Percentiles rank a stretch among this genome's conserved stretches.
Conservation (phyloP, 2,797 vertebrate species). For the Poecilia wingei region DNA sequence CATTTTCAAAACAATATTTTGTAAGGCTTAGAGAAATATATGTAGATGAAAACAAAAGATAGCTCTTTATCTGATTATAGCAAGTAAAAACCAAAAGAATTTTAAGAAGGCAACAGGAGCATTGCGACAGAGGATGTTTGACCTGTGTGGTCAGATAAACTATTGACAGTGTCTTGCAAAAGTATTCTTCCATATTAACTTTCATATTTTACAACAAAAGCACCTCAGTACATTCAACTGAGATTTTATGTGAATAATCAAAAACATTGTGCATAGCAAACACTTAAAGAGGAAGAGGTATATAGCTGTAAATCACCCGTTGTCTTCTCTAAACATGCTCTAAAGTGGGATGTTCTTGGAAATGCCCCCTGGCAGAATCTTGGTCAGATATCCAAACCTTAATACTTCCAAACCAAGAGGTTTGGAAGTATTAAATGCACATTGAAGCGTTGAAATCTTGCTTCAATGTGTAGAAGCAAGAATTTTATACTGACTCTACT, state of each 20-base stretch:
- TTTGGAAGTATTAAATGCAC: too few species aligned
- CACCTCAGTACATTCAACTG: background rate
- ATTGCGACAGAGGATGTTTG: conserved; percentile 18
- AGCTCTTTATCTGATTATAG: conserved; percentile 48
- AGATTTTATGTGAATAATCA: background rate
- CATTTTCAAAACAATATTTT: conserved; percentile 56
- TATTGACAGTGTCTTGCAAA: conserved; percentile 13
- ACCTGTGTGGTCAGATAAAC: conserved; percentile 26
- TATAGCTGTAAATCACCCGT: background rate
- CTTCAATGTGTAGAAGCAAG: background rate
- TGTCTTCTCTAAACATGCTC: background rate
- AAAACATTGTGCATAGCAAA: background rate
- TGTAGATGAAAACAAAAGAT: conserved; percentile 47
- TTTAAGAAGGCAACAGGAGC: conserved; percentile 39
- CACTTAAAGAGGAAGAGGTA: too few species aligned
- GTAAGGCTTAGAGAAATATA: conserved; percentile 25
- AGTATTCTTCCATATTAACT: background rate
- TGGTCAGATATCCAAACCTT: background rate
- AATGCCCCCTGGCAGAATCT: background rate
- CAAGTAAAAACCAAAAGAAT: conserved; percentile 34
- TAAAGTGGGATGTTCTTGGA: background rate
- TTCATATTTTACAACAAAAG: background rate
- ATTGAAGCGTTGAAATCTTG: too few species aligned
- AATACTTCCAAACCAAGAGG: too few species aligned
- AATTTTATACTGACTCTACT: background rate